Percentiles rank a stretch among this genome's conserved stretches.
phyloP scores from a whole-genome alignment of 2,888 invertebrate genomes.

The Protodeltote pygarga region DNA sequence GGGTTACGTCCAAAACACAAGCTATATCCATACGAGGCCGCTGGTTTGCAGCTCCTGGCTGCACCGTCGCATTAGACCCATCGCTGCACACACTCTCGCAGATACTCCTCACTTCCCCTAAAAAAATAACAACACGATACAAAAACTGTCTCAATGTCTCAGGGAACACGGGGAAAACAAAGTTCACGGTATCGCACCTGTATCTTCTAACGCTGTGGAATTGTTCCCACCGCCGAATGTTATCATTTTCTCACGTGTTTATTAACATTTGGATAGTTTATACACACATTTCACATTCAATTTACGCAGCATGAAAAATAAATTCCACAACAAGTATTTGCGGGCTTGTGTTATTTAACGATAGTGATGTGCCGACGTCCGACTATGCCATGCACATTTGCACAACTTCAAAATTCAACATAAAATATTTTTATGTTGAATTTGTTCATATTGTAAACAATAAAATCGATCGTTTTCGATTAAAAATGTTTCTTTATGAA shows the following conservation, averaged over 20 bases:
- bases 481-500: too few relatives aligned
- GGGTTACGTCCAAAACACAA: constrained; percentile 93
- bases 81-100: constrained; percentile 85
- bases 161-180: constrained; percentile 56
- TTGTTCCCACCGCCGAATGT: constrained; percentile 78
- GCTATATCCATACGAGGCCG: constrained; percentile 94
- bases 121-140: constrained; percentile 50
- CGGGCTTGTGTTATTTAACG: constrained; percentile 78
- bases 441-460: too few relatives aligned
- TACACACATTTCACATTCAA: constrained; percentile 62
- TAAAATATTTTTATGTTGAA: neutral
- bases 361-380: constrained; percentile 63
- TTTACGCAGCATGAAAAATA: constrained; percentile 65
- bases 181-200: constrained; percentile 67
- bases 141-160: constrained; percentile 51
- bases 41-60: constrained; percentile 72
- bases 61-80: constrained; percentile 84
- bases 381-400: constrained; percentile 3
- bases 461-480: too few relatives aligned
- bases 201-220: constrained; percentile 77
- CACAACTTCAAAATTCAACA: constrained; percentile 6
- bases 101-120: constrained; percentile 84
- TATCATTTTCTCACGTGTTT: constrained; percentile 78
- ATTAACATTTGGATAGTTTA: constrained; percentile 76
- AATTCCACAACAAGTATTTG: constrained; percentile 68